phyloP scores from a whole-genome alignment of 2,797 vertebrate genomes.

The Aotus griseimembra region DNA sequence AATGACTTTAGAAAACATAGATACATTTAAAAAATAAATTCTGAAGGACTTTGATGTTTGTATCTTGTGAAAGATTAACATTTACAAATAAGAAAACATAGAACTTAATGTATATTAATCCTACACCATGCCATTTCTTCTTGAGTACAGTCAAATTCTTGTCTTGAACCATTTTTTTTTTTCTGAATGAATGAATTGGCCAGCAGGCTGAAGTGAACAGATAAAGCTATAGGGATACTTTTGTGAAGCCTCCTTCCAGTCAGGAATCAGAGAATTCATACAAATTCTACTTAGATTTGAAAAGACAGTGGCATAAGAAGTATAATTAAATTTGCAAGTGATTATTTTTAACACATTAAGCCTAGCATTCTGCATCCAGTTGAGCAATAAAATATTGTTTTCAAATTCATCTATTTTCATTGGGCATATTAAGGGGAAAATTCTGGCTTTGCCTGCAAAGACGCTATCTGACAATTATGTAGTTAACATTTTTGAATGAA shows the following conservation, averaged over 20 bases:
- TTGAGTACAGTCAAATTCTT: background rate
- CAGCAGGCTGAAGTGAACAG: no score
- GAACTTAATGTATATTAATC: background rate
- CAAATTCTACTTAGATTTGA: background rate
- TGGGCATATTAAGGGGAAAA: background rate
- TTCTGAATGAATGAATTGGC: background rate
- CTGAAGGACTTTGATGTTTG: background rate
- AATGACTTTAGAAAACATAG: background rate
- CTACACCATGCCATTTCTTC: background rate
- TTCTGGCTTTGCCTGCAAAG: background rate
- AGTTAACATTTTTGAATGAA: slow-evolving; percentile 45
- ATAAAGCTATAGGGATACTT: rapidly evolving
- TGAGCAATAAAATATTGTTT: background rate
- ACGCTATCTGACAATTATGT: slow-evolving; percentile 1
- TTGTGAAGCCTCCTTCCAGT: background rate
- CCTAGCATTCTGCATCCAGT: background rate
- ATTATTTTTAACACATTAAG: slow-evolving; percentile 18
- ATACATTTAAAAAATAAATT: background rate
- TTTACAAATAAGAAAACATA: background rate
- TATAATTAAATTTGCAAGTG: background rate
- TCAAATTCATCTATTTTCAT: background rate
- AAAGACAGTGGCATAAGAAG: background rate
- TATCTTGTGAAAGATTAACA: background rate
- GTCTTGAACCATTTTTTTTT: background rate
- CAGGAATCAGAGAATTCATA: background rate